Evolutionary conservation across 2,113 vertebrate species (phyloP), one percentile per base, ranked within the genome.

Genomic region (Cynopterus brachyotis): DNA sequence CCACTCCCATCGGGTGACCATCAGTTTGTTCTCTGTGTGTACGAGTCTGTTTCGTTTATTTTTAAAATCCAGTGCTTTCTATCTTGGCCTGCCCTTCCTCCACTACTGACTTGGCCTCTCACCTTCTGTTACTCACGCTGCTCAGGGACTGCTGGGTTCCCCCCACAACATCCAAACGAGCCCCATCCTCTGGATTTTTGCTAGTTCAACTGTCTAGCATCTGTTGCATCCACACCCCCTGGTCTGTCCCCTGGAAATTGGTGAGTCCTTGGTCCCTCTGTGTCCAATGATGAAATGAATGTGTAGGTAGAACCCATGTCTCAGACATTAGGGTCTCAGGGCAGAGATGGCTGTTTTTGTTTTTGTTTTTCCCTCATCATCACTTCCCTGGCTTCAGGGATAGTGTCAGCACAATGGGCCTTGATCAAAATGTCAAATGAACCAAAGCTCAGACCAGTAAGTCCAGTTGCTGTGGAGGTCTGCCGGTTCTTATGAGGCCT

Each of bases 231-330:
- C 10, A 15, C 16, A 42, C 15, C 19, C 30, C 17, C 37, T 16
- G 28, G 6, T 19, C 35, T 55, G 91, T 42, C 5, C 30, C 78
- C 37, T 19, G 19, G 73, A 15, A 6, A 1, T 0, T 13, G n/a
- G n/a, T 1, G 13, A 28, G 15, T 53, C 53, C n/a, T 40, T 0
- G 0, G 45, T 19, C 11, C 47, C 10, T 30, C 1, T 12, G 2
- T 50, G 69, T 42, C 6, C 6, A 28, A 2, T 22, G 40, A 76
- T 9, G 17, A 30, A 73, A 13, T 0, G 3, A 16, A 6, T 0
- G 12, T 9, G 9, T 9, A 28, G 10, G 4, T n/a, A 47, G 83
- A 4, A 35, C 5, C 2, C 16, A 22, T 5, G 20, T 35, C 73
- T 22, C 6, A 0, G 47, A 22, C 9, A 5, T 32, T 1, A 81